phyloP scores from a whole-genome alignment of 1,140 invertebrate genomes.

The Macrosteles quadrilineatus region DNA sequence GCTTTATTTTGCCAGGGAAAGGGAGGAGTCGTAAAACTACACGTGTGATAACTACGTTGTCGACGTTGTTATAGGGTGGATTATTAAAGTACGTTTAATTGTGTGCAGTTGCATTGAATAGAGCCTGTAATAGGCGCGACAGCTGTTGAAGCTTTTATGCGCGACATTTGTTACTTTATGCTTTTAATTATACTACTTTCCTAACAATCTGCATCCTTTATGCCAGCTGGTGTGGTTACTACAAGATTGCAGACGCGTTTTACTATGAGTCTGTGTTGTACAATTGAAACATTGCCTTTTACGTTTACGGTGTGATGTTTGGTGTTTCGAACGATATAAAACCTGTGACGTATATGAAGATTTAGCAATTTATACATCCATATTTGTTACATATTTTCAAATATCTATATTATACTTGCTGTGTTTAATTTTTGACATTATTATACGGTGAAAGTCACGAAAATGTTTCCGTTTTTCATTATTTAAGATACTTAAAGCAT shows the following conservation, averaged over 20 bases:
- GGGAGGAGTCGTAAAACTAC: background rate
- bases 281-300: too few species aligned
- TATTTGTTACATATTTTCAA: too few species aligned
- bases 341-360: too few species aligned
- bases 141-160: background rate
- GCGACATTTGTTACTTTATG: conserved; percentile 7
- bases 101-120: conserved; percentile 7
- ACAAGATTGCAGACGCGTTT: background rate
- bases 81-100: conserved; percentile 4
- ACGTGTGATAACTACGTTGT: conserved; percentile 13
- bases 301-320: too few species aligned
- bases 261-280: too few species aligned
- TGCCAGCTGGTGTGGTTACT: background rate
- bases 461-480: too few species aligned
- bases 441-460: too few species aligned
- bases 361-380: too few species aligned
- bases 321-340: too few species aligned
- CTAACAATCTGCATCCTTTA: background rate
- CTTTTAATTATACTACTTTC: conserved; percentile 2
- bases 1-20: background rate
- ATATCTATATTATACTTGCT: too few species aligned
- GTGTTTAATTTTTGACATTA: too few species aligned
- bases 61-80: background rate
- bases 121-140: background rate
- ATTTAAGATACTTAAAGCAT: too few species aligned